Base-by-base conservation (phyloP, 2,888 invertebrate species). In the Allolobophora icterica region DNA sequence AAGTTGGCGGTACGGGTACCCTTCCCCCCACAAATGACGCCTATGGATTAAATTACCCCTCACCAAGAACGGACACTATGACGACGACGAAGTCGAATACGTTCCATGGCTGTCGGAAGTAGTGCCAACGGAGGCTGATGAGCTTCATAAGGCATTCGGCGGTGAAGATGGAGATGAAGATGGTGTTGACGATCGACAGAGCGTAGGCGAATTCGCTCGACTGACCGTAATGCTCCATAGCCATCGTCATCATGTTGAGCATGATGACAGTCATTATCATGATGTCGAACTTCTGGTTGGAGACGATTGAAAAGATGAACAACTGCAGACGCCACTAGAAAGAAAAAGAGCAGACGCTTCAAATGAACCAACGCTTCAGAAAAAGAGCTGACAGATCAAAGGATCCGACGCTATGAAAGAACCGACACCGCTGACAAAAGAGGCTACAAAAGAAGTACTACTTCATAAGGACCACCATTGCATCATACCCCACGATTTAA, bases 81-180 rank as follows among this genome's bases (percentile, higher is more conserved):
- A 99, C 99, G 95, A 99, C 99, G 96, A 99, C 98, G 96, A 98
- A 98, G 97, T 99, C 99, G 96, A 99, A 99, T 95, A 99, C 97
- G 96, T 99, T 99, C 99, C 99, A 99, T 94, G 99, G 99, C 96
- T 99, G 98, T 96, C 98, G 98, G 97, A 99, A 99, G 96, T 99
- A 99, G 96, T 99, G 98, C 96, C 98, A 98, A 95, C 99, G 97
- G 96, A 99, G 97, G 94, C 99, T 99, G 96, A 99, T 98, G 96
- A 99, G 97, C 97, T 99, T 99, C 96, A 99, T 97, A 96, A 98
- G 97, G 97, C 99, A 99, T 97, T 99, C 99, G 94, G 97, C 97
- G 96, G 98, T 98, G 96, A 99, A 99, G 97, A 99, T 98, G 96
- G 98, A 98, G 96, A 99, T 99, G 96, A 99, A 99, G 96, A 98